Percentiles rank a stretch among this genome's conserved stretches.
These are phyloP conservation scores for Hemicordylus capensis DNA, from an alignment of 2,113 vertebrate species.

Conservation along the genomic window DNA sequence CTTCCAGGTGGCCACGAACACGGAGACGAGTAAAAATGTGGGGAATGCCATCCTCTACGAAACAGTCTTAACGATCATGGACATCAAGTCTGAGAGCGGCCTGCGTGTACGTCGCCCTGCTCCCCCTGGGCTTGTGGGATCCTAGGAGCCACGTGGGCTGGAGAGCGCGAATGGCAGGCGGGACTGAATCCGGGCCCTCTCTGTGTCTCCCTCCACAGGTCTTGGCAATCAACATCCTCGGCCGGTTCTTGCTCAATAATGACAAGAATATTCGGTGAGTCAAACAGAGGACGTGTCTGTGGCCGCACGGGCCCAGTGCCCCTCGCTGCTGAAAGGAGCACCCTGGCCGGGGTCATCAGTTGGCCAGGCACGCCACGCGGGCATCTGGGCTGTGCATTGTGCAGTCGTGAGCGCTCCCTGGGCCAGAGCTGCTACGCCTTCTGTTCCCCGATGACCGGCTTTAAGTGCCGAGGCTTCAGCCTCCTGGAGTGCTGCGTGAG, in stretches of 20 bases:
- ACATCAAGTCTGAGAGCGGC: conserved; percentile 99
- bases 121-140: too few species aligned
- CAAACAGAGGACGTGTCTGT: neutral
- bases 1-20: conserved; percentile 96
- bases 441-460: too few species aligned
- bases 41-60: conserved; percentile 99
- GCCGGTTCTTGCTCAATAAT: conserved; percentile 98
- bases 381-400: too few species aligned
- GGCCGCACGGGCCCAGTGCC: too few species aligned
- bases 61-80: conserved; percentile 99
- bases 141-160: neutral
- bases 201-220: conserved; percentile 80
- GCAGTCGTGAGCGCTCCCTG: too few species aligned
- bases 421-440: too few species aligned
- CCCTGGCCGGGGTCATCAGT: too few species aligned
- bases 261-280: conserved; percentile 97
- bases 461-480: too few species aligned
- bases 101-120: conserved; percentile 85
- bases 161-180: neutral
- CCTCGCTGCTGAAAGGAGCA: neutral
- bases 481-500: too few species aligned
- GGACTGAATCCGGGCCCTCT: conserved; percentile 23
- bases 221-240: conserved; percentile 98
- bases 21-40: conserved; percentile 99
- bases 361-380: too few species aligned